Evolutionary conservation across 2,797 vertebrate genomes (phyloP), one percentile per base, ranked within the genome.

Genomic region (Sebastes oblongus): DNA sequence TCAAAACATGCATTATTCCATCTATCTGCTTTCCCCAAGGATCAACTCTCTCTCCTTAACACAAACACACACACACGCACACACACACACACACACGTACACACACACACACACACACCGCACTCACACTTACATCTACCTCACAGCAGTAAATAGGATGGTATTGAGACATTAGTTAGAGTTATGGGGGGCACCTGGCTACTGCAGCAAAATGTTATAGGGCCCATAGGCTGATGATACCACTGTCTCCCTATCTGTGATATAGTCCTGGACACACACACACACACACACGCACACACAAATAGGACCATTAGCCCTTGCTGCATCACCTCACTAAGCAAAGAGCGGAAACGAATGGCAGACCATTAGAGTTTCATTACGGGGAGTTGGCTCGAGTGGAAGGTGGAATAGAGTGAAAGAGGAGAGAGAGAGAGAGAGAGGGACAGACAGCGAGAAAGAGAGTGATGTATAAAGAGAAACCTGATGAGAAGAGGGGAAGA

Each of bases 331-430:
- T 92, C 89, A 88, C 92, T 91, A 89, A 93, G 93, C 88, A 92
- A 92, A 89, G 91, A 94, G 90, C 82, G 84, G 81, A 88, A 93
- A 94, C 88, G 87, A 94, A 93, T 93, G 84, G 88, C 75, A 90
- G 90, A 88, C 92, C 91, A 95, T 94, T 94, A 92, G 91, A 91
- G 86, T 93, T 95, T 95, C 93, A 94, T 94, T 94, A 94, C 77
- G 68, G 80, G 42, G 89, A 90, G 88, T 83, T 88, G 91, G 89
- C 87, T 88, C 65, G 62, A 89, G 90, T 89, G 81, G 84, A 89
- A 88, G 88, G 88, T 85, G 79, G 88, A 89, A 81, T 29, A 78
- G 80, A 86, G 82, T 79, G 76, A 84, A 71, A 36, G 68, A 24
- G 74, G 30, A 54, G 27, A 36, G 50, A 30, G 25, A 20, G 27